Evolutionary conservation across 92 coral and sea anemone genomes (phyloP).

Genomic region (Porites rus): DNA sequence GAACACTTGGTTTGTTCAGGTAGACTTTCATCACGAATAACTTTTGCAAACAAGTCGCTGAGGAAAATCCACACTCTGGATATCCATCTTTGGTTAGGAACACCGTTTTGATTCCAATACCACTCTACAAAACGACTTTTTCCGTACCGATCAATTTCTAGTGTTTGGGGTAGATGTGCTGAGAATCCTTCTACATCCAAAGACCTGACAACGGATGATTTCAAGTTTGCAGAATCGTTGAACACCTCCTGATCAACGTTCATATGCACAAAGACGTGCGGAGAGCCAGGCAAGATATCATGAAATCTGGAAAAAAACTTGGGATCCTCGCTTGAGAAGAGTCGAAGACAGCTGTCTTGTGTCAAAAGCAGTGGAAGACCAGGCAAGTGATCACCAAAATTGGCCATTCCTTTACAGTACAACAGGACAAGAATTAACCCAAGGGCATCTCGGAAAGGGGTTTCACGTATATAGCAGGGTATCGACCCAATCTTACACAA

Average conservation of each 20-base stretch:
- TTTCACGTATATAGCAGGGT: conserved; percentile 27
- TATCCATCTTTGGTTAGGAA: conserved; percentile 10
- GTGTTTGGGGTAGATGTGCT: background rate
- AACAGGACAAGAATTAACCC: conserved; percentile 41
- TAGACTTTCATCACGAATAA: background rate
- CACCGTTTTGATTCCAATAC: background rate
- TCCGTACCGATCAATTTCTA: background rate
- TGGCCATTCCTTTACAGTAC: conserved; percentile 65
- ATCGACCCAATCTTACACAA: conserved; percentile 57
- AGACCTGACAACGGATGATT: background rate
- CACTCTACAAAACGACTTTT: background rate
- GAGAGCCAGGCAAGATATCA: conserved; percentile 63
- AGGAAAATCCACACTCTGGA: conserved; percentile 19
- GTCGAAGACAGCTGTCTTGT: conserved; percentile 60
- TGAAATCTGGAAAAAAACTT: conserved; percentile 57
- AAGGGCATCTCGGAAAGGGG: conserved; percentile 40
- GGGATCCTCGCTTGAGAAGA: conserved; percentile 30
- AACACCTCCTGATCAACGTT: background rate
- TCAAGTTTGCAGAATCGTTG: background rate
- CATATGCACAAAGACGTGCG: conserved; percentile 56
- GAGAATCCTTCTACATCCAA: conserved; percentile 30
- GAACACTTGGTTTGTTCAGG: conserved; percentile 18
- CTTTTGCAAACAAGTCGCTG: background rate
- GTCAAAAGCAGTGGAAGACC: conserved; percentile 88
- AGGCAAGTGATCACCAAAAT: conserved; percentile 60